Evolutionary conservation across 2,888 invertebrate species (phyloP), one percentile per base, ranked within the genome.

Genomic region (Hydrotaea diabolus): DNA sequence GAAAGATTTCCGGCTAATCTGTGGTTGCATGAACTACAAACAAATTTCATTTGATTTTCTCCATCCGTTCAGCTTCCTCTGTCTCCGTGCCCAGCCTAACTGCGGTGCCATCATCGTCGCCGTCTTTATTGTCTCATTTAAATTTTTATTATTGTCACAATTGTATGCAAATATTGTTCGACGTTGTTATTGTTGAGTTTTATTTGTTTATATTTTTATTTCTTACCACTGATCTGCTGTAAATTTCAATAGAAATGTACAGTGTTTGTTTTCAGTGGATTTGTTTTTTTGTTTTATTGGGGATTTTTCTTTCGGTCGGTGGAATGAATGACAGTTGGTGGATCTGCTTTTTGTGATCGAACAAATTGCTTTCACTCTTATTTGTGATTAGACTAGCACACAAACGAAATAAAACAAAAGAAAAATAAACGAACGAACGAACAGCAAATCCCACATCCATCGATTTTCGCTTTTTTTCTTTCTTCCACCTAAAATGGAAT

Each of bases 161-260:
- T 84, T 84, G 78, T 84, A 84, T 81, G 84, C 81, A 81, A 84
- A 84, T 84, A 77, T 39, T 39, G 39, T 39, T 69, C 23, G 36
- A 8, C 53, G 4, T 46, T 57, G 9, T 31, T 64, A 5, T n/a
- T n/a, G 46, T 55, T 66, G 43, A 13, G 64, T 75, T 72, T 36
- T 59, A 74, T 72, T 72, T 72, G 53, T 72, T 72, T n/a, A 53
- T 31, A 72, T 31, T 55, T 53, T 53, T 72, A 36, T 49, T 71
- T 78, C 69, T 46, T 46, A 23, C n/a, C 36, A 79, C 66, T 81
- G 78, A 81, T 74, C 49, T n/a, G 19, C 19, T 43, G 71, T 74
- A 55, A 62, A 23, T 66, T 59, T 75, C 73, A 43, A 53, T 80
- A 77, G 23, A 17, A 77, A 13, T 19, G 66, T 55, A 19, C 17